Base-by-base conservation (phyloP, 2,888 invertebrate species). In the Drosophila paramelanica region DNA sequence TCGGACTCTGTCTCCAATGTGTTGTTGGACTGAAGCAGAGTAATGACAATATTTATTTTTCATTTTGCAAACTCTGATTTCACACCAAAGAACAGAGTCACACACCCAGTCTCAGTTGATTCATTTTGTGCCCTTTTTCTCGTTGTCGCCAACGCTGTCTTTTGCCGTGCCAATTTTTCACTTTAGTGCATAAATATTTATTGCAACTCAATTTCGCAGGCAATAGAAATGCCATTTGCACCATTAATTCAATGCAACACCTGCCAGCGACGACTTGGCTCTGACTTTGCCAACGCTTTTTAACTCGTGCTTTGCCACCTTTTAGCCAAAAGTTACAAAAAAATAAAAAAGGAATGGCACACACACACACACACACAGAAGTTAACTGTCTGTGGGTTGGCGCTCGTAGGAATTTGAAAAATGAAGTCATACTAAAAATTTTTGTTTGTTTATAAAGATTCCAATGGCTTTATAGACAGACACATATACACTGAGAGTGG, bases 171-270 rank as follows among this genome's bases (percentile, higher is more conserved):
- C 84, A 85, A 85, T 85, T 85, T 85, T 85, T 85, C 88, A 85
- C 86, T 85, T 85, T 85, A 76, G 80, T 88, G 84, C 84, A 85
- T 85, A 85, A 85, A 85, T 85, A 85, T 85, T 85, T 85, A 85
- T 85, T 85, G 84, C 84, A 85, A 88, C 88, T 85, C 84, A 85
- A 85, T 85, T 85, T 85, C 71, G 84, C 84, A 88, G 88, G 88
- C 88, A 85, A 85, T 85, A 85, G 84, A 85, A 85, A 85, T 85
- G 86, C 88, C 84, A 85, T 85, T 85, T 85, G 88, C 88, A 85
- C 84, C 88, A 85, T 85, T 88, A 85, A 88, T 85, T 88, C 84
- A 88, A 76, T 85, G 84, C 84, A 85, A 85, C 84, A 85, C 84
- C 84, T 85, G 84, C 86, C 84, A 73, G 73, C 74, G 88, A 85